phyloP scores from a whole-genome alignment of 1,140 invertebrate genomes.

The Araneus ventricosus region DNA sequence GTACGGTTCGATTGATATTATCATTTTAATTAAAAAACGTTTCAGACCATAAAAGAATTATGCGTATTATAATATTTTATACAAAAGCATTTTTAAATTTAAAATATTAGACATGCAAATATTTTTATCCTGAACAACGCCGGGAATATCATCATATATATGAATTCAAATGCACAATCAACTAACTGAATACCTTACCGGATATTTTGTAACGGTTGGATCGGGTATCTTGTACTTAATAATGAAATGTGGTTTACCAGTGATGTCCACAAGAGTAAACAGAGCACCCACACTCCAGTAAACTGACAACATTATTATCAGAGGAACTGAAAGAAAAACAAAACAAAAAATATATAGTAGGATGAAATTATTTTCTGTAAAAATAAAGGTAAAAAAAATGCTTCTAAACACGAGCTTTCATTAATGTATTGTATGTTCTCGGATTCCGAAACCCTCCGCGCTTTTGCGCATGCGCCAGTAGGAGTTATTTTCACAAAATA shows the following conservation, averaged over 20 bases:
- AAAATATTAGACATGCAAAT: no score
- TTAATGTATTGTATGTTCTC: no score
- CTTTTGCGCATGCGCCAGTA: no score
- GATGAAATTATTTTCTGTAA: neutral
- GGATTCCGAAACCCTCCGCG: no score
- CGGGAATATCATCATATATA: no score
- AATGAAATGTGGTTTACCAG: conserved; percentile 45
- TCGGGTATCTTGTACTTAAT: conserved; percentile 50
- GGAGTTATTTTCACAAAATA: no score
- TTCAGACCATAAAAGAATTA: no score
- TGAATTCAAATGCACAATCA: neutral
- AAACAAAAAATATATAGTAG: neutral
- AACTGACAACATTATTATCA: conserved; percentile 5
- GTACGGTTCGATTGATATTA: no score
- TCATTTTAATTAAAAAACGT: no score
- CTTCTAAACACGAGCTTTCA: neutral
- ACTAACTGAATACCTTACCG: conserved; percentile 1
- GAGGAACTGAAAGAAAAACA: conserved; percentile 38
- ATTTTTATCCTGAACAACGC: no score
- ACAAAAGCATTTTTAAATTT: no score
- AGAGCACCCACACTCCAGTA: conserved; percentile 43
- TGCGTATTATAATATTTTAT: no score
- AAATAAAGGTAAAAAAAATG: neutral
- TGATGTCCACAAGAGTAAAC: conserved; percentile 38
- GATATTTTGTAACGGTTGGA: conserved; percentile 14